Conservation (phyloP, 1,140 invertebrate genomes). For the Tetramorium simillimum region DNA sequence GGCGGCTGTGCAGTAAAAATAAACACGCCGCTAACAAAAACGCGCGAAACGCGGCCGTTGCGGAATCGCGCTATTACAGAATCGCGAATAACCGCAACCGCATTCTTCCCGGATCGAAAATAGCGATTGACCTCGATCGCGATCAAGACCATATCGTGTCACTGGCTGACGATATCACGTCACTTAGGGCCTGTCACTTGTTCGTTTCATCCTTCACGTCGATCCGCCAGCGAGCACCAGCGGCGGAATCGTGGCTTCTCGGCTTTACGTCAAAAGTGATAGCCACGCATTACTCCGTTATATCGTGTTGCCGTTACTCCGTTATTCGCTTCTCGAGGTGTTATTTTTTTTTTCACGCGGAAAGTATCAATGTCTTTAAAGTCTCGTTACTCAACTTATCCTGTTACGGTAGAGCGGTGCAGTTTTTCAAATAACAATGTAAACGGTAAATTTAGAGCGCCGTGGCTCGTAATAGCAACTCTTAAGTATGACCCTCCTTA, state of each 20-base stretch:
- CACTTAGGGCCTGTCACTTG: constrained; percentile 38
- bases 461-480: not conserved
- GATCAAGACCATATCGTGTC: constrained; percentile 52
- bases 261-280: not conserved
- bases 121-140: constrained; percentile 74
- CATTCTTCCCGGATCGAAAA: constrained; percentile 64
- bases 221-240: not conserved
- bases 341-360: not conserved
- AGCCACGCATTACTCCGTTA: constrained; percentile 1
- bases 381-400: constrained; percentile 6
- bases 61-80: constrained; percentile 2
- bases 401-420: too few relatives aligned
- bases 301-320: not conserved
- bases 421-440: constrained; percentile 20
- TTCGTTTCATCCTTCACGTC: constrained; percentile 27
- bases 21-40: constrained; percentile 44
- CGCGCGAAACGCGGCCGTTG: constrained; percentile 18
- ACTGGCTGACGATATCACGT: constrained; percentile 53
- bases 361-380: constrained; percentile 13
- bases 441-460: not conserved
- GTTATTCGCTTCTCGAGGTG: not conserved
- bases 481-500: not conserved
- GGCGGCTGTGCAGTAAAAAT: constrained; percentile 52
- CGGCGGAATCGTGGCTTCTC: not conserved
- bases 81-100: constrained; percentile 40